A percentile compares a stretch with the other conserved stretches of the same genome.
phyloP scores from a whole-genome alignment of 2,888 invertebrate genomes.

The Xiphydria camelus region DNA sequence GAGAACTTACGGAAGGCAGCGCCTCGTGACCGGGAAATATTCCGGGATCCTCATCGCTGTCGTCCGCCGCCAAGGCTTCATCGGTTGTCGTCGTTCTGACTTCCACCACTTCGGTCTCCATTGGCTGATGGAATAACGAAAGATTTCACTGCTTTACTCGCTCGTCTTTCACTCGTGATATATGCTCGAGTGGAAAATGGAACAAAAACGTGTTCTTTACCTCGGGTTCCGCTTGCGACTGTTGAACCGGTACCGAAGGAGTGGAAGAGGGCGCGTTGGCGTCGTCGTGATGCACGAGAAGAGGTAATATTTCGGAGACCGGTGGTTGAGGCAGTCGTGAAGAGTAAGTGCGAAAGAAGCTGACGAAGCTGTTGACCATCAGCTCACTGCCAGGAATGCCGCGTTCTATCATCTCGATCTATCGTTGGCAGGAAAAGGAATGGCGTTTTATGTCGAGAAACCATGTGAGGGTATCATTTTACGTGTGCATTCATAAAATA shows the following conservation, averaged over 20 bases:
- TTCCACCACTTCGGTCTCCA: conserved; percentile 60
- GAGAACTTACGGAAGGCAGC: conserved; percentile 43
- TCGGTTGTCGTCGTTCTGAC: too few species aligned
- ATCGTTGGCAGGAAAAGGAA: conserved; percentile 21
- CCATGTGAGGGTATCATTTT: too few species aligned
- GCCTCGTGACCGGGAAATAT: conserved; percentile 48
- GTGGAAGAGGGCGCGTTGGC: conserved; percentile 18
- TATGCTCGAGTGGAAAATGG: too few species aligned
- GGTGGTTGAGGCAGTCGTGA: conserved; percentile 28
- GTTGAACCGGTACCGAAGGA: conserved; percentile 17
- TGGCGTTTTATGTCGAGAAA: too few species aligned
- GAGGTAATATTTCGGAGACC: conserved; percentile 31
- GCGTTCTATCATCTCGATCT: conserved; percentile 45
- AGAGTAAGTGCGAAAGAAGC: conserved; percentile 30
- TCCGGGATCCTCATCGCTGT: conserved; percentile 42
- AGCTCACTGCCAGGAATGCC: conserved; percentile 53
- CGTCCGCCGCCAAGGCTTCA: conserved; percentile 33
- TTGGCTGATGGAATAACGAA: conserved; percentile 48
- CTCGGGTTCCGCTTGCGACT: conserved; percentile 26
- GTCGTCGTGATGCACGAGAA: conserved; percentile 30
- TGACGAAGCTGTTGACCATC: conserved; percentile 32
- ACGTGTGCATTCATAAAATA: too few species aligned
- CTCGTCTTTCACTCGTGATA: too few species aligned
- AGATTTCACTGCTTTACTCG: neutral
- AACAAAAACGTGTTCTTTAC: too few species aligned